Evolutionary conservation across 2,113 vertebrate genomes (phyloP).

Genomic region (Erythrocercus mccallii): DNA sequence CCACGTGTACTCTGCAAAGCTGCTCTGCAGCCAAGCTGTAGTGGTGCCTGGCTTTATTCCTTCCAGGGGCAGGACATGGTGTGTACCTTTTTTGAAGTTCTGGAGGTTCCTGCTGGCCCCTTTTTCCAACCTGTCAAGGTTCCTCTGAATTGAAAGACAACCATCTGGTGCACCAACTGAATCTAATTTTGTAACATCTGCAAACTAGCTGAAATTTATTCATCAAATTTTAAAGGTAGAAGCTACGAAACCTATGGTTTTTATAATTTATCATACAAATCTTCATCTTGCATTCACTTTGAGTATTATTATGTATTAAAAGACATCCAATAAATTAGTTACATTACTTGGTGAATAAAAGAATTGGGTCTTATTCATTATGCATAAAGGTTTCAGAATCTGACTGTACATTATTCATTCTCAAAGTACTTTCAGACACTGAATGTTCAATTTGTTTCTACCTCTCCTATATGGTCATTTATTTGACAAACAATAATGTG

Average conservation of each 20-base stretch:
- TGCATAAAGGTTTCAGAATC: not conserved
- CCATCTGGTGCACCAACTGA: not conserved
- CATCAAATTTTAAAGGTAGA: not conserved
- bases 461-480: not conserved
- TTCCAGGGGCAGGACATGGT: not conserved
- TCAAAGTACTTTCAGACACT: not conserved
- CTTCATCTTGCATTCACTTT: not conserved
- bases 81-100: not conserved
- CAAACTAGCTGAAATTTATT: not conserved
- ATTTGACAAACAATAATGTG: not conserved
- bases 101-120: not conserved
- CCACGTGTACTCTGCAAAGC: not conserved
- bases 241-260: not conserved
- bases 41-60: not conserved
- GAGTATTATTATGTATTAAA: not conserved
- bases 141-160: not conserved
- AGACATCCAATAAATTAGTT: not conserved
- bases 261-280: not conserved
- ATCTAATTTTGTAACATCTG: not conserved
- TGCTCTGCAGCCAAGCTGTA: rapidly evolving
- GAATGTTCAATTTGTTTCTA: not conserved
- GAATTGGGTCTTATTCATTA: not conserved
- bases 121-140: not conserved
- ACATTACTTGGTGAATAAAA: not conserved
- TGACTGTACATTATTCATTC: not conserved